Evolutionary conservation across 1,140 invertebrate genomes (phyloP), one percentile per base, ranked within the genome.

Genomic region (Harpegnathos saltator): DNA sequence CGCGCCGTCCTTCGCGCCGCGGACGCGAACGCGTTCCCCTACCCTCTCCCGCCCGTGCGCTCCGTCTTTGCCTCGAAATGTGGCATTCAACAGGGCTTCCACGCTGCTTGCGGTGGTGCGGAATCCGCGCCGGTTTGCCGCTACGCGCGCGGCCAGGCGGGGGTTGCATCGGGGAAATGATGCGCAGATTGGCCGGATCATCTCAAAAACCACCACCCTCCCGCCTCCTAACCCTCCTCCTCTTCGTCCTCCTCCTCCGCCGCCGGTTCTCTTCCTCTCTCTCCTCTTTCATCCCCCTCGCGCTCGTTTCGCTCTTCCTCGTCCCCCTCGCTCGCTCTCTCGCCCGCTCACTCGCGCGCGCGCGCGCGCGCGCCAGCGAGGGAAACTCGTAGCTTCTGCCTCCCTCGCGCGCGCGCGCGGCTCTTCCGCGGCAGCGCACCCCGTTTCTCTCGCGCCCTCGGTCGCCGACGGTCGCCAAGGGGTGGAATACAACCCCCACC

Each of bases 131-230:
- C 80, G 90, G 90, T 91, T 91, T 88, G 89, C 88, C 87, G 83
- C 87, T 87, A 82, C 86, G 88, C 78, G 77, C 86, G 84, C 33
- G 83, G 81, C 62, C 63, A 44, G 72, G 66, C 12, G 65, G 71
- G 62, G 75, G 89, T 78, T 68, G 84, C 81, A 88, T 90, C 86
- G 92, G 92, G 92, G 91, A 93, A 94, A 93, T 94, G 93, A 94
- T 94, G 93, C 93, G 93, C 93, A 94, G 93, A 94, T 94, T 94
- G 93, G 93, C 93, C 92, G 92, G 93, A 94, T 94, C 93, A 94
- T 94, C 93, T 94, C 92, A 93, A 94, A 94, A 94, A 94, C 91
- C 93, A 90, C 89, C 91, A 81, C 87, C 82, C 82, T 85, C 86
- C 75, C 85, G 87, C 85, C 85, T 83, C 82, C 81, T 69, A 66